Evolutionary conservation across 1,140 invertebrate species (phyloP).

Genomic region (Galendromus occidentalis): DNA sequence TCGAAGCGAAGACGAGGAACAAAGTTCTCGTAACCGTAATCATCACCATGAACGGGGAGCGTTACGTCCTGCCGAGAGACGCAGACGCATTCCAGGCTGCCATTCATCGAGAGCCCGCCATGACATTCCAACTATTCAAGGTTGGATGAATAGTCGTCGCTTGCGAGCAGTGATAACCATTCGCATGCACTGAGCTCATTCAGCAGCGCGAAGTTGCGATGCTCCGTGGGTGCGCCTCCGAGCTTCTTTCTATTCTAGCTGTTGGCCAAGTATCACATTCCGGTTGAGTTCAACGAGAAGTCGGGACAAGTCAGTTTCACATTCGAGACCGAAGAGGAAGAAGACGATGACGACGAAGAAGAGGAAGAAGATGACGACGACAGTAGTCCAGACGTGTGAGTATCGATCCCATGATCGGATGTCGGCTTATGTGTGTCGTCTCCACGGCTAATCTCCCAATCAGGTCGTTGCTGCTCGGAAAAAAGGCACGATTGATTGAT

Average conservation of each 20-base stretch:
- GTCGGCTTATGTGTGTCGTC: not conserved
- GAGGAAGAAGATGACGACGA: not conserved
- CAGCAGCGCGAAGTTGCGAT: too few species aligned
- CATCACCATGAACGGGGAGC: not conserved
- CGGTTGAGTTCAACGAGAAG: not conserved
- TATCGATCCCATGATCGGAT: not conserved
- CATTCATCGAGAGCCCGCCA: not conserved
- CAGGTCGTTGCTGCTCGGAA: not conserved
- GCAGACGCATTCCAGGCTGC: not conserved
- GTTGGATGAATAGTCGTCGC: not conserved
- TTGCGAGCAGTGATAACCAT: too few species aligned
- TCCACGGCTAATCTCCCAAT: not conserved
- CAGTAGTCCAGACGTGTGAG: not conserved
- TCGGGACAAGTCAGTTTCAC: not conserved
- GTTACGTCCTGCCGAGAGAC: not conserved
- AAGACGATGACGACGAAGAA: not conserved
- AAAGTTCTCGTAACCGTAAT: not conserved
- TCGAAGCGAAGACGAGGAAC: not conserved
- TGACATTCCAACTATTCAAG: conserved; percentile 10
- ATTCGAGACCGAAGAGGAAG: not conserved
- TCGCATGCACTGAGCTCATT: too few species aligned
- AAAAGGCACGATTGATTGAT: too few species aligned
- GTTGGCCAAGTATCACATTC: not conserved
- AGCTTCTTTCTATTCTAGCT: not conserved
- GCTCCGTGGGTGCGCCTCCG: not conserved